phyloP scores from a whole-genome alignment of 2,888 invertebrate species.

The Rhabditophanes sp. region DNA sequence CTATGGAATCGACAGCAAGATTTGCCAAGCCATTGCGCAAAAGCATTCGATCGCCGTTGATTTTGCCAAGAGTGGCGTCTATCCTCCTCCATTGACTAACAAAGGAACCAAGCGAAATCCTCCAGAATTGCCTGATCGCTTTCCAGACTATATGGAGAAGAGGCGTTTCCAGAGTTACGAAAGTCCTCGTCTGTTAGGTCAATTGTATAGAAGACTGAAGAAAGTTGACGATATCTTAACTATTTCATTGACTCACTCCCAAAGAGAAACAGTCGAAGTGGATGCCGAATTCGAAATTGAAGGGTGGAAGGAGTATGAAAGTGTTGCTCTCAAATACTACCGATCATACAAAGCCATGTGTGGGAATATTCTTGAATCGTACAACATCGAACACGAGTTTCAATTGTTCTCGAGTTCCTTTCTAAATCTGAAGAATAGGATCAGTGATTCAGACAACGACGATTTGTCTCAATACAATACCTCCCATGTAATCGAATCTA shows the following conservation, averaged over 20 bases:
- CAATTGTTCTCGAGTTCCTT: slow-evolving; percentile 32
- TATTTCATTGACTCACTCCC: background rate
- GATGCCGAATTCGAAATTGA: slow-evolving; percentile 7
- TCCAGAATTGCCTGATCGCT: slow-evolving; percentile 14
- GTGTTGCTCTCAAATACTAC: slow-evolving; percentile 8
- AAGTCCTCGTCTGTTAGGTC: slow-evolving; percentile 31
- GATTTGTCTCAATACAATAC: slow-evolving; percentile 12
- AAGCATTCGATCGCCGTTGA: slow-evolving; percentile 42
- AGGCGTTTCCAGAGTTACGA: slow-evolving; percentile 21
- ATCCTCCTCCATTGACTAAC: slow-evolving; percentile 12
- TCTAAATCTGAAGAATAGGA: slow-evolving; percentile 22
- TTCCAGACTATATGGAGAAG: slow-evolving; percentile 28
- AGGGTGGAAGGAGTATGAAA: slow-evolving; percentile 10
- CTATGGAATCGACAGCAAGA: slow-evolving; percentile 24
- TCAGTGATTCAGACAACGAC: slow-evolving; percentile 38
- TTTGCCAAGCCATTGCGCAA: slow-evolving; percentile 29
- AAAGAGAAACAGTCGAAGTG: slow-evolving; percentile 1
- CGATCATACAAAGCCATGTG: slow-evolving; percentile 14
- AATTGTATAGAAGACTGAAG: slow-evolving; percentile 8
- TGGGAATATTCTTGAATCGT: slow-evolving; percentile 17
- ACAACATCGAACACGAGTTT: slow-evolving; percentile 33
- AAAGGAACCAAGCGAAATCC: slow-evolving; percentile 2
- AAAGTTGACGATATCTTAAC: background rate
- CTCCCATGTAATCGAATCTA: slow-evolving; percentile 3
- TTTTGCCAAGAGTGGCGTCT: slow-evolving; percentile 42